Evolutionary conservation across 2,113 vertebrate species (phyloP).

Genomic region (Seriola quinqueradiata): DNA sequence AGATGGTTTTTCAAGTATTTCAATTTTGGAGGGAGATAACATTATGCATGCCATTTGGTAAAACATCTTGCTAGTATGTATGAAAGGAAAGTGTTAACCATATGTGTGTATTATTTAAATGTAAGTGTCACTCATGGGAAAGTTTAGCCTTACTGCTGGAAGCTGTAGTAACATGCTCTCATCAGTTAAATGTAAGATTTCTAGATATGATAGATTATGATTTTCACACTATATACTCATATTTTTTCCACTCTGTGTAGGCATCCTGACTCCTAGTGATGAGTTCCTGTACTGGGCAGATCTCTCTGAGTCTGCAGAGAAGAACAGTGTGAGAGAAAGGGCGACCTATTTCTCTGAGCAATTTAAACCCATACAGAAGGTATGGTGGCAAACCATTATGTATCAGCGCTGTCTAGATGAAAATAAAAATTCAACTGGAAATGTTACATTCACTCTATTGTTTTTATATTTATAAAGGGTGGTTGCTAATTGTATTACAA

Average conservation of each 20-base stretch:
- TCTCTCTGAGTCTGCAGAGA: constrained; percentile 86
- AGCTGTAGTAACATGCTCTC: not conserved
- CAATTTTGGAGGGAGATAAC: not conserved
- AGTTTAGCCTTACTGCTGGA: not conserved
- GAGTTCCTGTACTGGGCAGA: constrained; percentile 96
- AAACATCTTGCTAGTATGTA: not conserved
- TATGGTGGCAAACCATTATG: constrained; percentile 49
- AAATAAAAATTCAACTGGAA: not conserved
- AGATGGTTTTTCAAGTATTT: not conserved
- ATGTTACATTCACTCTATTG: not conserved
- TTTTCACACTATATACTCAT: not conserved
- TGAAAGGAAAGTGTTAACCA: not conserved
- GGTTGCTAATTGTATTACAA: not conserved
- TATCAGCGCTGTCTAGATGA: not conserved
- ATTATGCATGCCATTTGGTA: not conserved
- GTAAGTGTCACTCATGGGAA: not conserved
- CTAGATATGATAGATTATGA: not conserved
- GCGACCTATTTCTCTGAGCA: constrained; percentile 89
- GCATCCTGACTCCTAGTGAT: constrained; percentile 92
- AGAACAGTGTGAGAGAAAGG: constrained; percentile 87
- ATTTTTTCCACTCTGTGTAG: constrained; percentile 71
- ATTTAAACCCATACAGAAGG: constrained; percentile 92
- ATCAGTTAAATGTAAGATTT: not conserved
- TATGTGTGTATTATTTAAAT: too few species aligned
- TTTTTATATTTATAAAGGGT: not conserved